Percentiles rank a stretch among this genome's conserved stretches.
phyloP scores from a whole-genome alignment of 2,888 invertebrate species.

The Cantharis rustica region DNA sequence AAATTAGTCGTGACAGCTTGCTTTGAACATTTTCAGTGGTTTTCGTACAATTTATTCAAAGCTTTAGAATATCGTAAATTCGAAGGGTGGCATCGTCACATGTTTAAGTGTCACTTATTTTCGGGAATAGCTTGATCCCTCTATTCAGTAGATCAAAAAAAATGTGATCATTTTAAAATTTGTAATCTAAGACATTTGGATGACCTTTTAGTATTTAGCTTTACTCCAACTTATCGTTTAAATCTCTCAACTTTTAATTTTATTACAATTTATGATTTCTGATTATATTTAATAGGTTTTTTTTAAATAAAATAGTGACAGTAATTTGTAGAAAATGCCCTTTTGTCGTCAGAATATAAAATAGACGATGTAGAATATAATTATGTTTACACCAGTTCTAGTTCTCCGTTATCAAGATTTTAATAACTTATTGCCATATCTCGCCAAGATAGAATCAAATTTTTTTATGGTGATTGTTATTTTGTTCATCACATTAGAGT shows the following conservation, averaged over 20 bases:
- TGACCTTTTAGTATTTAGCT: too few relatives aligned
- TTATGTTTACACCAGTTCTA: background rate
- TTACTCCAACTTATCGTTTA: background rate
- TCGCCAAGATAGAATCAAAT: background rate
- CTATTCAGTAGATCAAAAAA: background rate
- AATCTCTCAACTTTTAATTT: background rate
- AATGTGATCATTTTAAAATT: background rate
- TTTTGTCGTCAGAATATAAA: background rate
- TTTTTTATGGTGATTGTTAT: background rate
- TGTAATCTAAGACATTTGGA: background rate
- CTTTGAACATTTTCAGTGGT: background rate
- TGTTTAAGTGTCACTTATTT: background rate
- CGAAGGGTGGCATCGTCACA: background rate
- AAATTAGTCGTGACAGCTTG: background rate
- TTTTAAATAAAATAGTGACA: background rate
- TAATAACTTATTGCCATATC: background rate
- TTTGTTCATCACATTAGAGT: background rate
- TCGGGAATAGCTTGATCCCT: background rate
- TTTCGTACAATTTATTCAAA: background rate
- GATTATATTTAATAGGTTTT: background rate
- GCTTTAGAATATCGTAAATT: background rate
- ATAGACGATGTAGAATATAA: background rate
- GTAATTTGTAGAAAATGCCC: background rate
- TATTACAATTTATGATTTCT: background rate
- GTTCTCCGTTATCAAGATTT: background rate